Evolutionary conservation across 2,113 vertebrate genomes (phyloP).

Genomic region (Vombatus ursinus): DNA sequence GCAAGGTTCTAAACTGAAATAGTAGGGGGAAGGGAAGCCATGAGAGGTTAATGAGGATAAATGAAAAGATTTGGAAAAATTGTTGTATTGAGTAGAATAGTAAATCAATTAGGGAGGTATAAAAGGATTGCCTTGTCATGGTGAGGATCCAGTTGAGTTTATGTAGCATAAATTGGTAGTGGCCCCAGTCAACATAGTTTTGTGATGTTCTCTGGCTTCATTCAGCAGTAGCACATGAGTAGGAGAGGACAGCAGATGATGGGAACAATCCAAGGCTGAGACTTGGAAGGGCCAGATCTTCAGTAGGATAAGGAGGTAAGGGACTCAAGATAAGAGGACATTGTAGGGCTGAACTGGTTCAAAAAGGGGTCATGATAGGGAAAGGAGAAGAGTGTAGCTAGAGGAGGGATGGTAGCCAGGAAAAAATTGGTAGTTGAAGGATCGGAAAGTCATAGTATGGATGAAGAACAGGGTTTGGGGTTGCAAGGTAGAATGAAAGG

Average conservation of each 20-base stretch:
- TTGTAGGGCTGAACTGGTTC: too few species aligned
- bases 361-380: too few species aligned
- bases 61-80: not conserved
- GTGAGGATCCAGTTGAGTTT: not conserved
- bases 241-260: not conserved
- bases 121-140: not conserved
- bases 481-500: too few species aligned
- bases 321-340: too few species aligned
- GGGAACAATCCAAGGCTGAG: not conserved
- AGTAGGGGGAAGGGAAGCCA: not conserved
- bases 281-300: not conserved
- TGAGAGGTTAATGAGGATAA: not conserved
- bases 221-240: not conserved
- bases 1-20: not conserved
- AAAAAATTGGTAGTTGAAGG: too few species aligned
- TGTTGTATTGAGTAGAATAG: not conserved
- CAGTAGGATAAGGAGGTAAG: not conserved
- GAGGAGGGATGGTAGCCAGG: too few species aligned
- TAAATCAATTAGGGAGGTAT: too few species aligned
- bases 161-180: not conserved
- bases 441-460: too few species aligned
- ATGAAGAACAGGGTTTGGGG: too few species aligned
- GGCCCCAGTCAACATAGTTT: not conserved
- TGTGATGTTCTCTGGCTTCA: not conserved
- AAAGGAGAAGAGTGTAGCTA: too few species aligned